These are phyloP conservation scores for Silvanus unidentatus DNA, from an alignment of 2,888 invertebrate genomes.

Conservation along the genomic window DNA sequence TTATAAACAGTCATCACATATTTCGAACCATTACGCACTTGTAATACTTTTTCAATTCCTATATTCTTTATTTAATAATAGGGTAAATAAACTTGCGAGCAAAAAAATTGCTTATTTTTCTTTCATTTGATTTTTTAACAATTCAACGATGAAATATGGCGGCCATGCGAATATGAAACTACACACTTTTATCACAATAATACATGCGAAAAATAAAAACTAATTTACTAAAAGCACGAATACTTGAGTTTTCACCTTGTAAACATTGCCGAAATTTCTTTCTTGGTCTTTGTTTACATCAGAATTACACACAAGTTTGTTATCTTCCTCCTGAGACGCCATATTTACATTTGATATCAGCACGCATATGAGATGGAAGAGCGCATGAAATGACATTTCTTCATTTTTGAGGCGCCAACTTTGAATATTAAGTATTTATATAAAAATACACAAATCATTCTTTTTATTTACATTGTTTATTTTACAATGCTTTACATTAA, in stretches of 20 bases:
- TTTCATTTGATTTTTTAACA: conserved; percentile 35
- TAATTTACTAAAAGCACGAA: conserved; percentile 41
- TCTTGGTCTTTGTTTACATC: conserved; percentile 41
- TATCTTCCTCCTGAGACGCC: conserved; percentile 45
- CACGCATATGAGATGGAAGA: conserved; percentile 29
- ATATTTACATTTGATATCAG: conserved; percentile 41
- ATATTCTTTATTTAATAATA: no score
- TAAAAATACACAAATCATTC: no score
- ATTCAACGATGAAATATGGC: conserved; percentile 42
- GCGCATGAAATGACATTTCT: conserved; percentile 21
- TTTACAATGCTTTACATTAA: background rate
- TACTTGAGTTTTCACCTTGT: conserved; percentile 44
- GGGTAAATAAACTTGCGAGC: no score
- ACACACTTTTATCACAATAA: conserved; percentile 40
- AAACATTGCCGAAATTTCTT: conserved; percentile 41
- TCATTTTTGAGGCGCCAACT: no score
- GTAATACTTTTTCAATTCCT: no score
- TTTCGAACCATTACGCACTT: no score
- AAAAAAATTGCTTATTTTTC: conserved; percentile 12
- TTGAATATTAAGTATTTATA: no score
- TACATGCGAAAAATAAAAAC: conserved; percentile 41
- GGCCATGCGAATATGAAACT: conserved; percentile 43
- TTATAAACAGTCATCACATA: no score
- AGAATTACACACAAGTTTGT: conserved; percentile 41
- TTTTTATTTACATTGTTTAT: no score